Conservation (phyloP, 2,797 vertebrate genomes). For the Mormyrops attenuatus region DNA sequence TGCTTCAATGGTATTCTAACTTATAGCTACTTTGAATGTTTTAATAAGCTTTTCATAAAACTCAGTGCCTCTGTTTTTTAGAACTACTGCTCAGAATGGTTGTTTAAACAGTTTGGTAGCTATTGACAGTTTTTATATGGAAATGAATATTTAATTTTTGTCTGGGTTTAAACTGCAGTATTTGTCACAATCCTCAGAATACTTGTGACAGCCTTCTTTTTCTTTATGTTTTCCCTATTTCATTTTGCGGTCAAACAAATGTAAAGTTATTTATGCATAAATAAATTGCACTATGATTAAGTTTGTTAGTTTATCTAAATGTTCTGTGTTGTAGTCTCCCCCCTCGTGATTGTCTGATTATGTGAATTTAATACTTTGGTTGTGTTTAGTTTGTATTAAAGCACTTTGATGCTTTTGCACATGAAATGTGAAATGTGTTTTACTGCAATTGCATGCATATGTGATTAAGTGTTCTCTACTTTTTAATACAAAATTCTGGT, state of each 20-base stretch:
- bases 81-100: constrained; percentile 75
- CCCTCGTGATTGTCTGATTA: constrained; percentile 79
- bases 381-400: constrained; percentile 84
- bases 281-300: constrained; percentile 97
- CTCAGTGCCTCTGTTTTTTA: constrained; percentile 85
- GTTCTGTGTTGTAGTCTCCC: constrained; percentile 82
- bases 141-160: constrained; percentile 35
- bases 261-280: constrained; percentile 96
- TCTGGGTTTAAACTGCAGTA: constrained; percentile 73
- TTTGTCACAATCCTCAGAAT: constrained; percentile 77
- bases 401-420: constrained; percentile 91
- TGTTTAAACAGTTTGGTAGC: constrained; percentile 81
- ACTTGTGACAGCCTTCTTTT: constrained; percentile 68
- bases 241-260: constrained; percentile 68
- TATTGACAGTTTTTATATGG: constrained; percentile 79
- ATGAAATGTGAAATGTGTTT: constrained; percentile 77
- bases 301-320: constrained; percentile 78
- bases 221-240: constrained; percentile 69
- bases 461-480: constrained; percentile 53
- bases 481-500: constrained; percentile 45
- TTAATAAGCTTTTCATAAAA: constrained; percentile 72
- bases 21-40: constrained; percentile 83
- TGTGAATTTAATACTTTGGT: constrained; percentile 77
- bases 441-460: constrained; percentile 62
- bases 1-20: constrained; percentile 46